Percentiles rank a stretch among this genome's conserved stretches.
phyloP scores from a whole-genome alignment of 2,113 vertebrate genomes.

The Hypanus sabinus region DNA sequence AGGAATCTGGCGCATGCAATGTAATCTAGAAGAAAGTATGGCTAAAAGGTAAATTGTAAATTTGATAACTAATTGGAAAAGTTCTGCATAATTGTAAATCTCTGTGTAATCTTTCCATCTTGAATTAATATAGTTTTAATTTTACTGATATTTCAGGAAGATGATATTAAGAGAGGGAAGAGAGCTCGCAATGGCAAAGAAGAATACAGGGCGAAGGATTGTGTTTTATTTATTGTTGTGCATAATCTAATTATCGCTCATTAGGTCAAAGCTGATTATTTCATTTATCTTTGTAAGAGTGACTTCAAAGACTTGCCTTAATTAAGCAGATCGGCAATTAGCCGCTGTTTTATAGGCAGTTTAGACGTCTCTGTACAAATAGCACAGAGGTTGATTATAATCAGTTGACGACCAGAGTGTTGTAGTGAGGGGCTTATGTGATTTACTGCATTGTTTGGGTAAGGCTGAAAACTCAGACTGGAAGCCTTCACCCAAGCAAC shows the following conservation, averaged over 20 bases:
- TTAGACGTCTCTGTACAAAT: constrained; percentile 67
- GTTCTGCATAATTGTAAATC: neutral
- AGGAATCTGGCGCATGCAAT: neutral
- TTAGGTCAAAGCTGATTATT: constrained; percentile 79
- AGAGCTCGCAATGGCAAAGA: neutral
- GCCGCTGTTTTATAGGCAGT: constrained; percentile 71
- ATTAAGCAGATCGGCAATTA: constrained; percentile 81
- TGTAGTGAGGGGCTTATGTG: constrained; percentile 54
- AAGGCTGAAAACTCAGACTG: constrained; percentile 22
- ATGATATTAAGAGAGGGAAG: neutral
- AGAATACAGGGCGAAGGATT: neutral
- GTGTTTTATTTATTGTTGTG: constrained; percentile 65
- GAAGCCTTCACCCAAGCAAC: constrained; percentile 23
- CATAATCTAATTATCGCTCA: constrained; percentile 81
- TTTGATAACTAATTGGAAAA: neutral
- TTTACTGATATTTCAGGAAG: neutral
- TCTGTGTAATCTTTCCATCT: neutral
- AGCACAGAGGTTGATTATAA: constrained; percentile 58
- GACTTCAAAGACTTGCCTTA: constrained; percentile 75
- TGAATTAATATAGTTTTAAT: neutral
- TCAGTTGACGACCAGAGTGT: constrained; percentile 57
- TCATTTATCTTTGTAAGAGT: constrained; percentile 82
- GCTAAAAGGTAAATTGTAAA: neutral
- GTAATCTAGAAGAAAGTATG: neutral
- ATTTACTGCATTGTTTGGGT: constrained; percentile 58